These are phyloP conservation scores for Silurus asotus DNA, from an alignment of 2,113 vertebrate species.

Conservation along the genomic window DNA sequence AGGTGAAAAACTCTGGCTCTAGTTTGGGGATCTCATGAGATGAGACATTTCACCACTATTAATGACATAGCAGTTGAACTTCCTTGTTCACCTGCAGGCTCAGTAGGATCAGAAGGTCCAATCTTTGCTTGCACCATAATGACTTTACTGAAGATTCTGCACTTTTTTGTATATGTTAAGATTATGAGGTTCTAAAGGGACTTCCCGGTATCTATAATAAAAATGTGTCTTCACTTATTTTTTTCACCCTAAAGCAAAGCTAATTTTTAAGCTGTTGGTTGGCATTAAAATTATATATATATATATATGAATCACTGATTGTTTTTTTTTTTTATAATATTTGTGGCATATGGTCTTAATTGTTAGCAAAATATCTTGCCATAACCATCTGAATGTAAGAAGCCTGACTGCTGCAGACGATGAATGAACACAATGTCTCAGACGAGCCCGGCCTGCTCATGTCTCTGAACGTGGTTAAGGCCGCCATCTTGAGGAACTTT, in stretches of 20 bases:
- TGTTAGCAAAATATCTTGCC: neutral
- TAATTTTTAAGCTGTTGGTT: no score
- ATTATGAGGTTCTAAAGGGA: no score
- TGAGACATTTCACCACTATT: neutral
- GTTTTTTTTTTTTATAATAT: neutral
- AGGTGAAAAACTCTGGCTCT: no score
- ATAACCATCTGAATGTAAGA: neutral
- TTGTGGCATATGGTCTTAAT: neutral
- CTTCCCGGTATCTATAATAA: no score
- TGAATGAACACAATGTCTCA: neutral
- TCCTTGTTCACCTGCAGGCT: neutral
- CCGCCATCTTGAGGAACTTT: slow-evolving; percentile 53
- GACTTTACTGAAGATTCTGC: no score
- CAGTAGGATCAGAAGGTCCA: neutral
- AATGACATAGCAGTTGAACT: neutral
- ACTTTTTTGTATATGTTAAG: no score
- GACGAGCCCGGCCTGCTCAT: neutral
- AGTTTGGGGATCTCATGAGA: no score
- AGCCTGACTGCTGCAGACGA: neutral
- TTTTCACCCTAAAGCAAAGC: no score
- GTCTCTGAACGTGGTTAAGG: slow-evolving; percentile 17
- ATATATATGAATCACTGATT: no score
- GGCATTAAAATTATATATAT: no score
- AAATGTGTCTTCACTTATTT: no score
- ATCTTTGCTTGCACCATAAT: neutral